These are phyloP conservation scores for Cercopithecus hamlyni DNA, from an alignment of 2,797 vertebrate species.

Conservation along the genomic window DNA sequence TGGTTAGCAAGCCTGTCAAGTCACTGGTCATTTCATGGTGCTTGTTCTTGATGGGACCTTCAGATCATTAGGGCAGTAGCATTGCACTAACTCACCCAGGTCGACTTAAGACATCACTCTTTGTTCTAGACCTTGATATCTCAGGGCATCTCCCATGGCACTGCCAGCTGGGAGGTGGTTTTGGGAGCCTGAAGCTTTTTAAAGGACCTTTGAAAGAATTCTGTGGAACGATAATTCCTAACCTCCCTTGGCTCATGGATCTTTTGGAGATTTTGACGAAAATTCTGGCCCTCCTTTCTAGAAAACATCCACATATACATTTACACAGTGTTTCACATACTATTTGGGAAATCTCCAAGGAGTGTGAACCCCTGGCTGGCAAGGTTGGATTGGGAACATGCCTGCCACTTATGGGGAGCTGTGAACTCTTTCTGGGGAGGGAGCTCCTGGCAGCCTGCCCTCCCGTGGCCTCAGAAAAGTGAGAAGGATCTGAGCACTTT, in stretches of 20 bases:
- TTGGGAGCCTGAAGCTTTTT: not conserved
- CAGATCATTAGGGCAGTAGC: not conserved
- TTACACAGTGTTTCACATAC: not conserved
- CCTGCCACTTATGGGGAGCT: not conserved
- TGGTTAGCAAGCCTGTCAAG: too few relatives aligned
- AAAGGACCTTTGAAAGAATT: slow-evolving; percentile 37
- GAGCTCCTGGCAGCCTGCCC: not conserved
- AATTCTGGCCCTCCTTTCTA: slow-evolving; percentile 8
- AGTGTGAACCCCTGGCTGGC: not conserved
- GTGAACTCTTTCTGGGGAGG: not conserved
- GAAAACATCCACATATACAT: not conserved
- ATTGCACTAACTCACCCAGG: not conserved
- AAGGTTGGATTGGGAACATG: not conserved
- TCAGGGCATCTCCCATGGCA: not conserved
- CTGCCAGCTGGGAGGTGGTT: not conserved
- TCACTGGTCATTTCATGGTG: not conserved
- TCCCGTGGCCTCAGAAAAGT: not conserved
- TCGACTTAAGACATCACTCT: not conserved
- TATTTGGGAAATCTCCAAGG: not conserved
- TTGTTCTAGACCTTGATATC: not conserved
- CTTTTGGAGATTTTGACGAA: not conserved
- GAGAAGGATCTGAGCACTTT: slow-evolving; percentile 28
- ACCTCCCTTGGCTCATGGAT: not conserved
- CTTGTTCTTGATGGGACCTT: not conserved
- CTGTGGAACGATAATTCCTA: not conserved